These are phyloP conservation scores for Eutolmus rufibarbis DNA, from an alignment of 2,888 invertebrate genomes.

Conservation along the genomic window DNA sequence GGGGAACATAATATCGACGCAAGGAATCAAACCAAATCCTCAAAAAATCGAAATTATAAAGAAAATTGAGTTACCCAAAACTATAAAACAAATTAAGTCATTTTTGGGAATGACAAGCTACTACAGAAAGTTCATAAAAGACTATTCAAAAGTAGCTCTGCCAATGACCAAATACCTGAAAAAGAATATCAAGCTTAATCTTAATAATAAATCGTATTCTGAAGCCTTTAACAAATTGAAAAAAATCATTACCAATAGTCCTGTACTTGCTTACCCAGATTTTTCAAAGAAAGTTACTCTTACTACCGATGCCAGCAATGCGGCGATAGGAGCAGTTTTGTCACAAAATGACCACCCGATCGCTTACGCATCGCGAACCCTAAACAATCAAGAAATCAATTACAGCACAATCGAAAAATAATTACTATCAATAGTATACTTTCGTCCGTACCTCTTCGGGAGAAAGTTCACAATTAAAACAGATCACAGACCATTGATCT, in stretches of 20 bases:
- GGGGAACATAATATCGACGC: constrained; percentile 26
- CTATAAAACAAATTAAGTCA: constrained; percentile 37
- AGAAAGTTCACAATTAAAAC: constrained; percentile 32
- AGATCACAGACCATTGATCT: neutral
- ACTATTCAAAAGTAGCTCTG: constrained; percentile 33
- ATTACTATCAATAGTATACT: neutral
- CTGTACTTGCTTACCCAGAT: constrained; percentile 35
- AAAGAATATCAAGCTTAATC: neutral
- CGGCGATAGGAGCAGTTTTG: constrained; percentile 34
- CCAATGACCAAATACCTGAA: neutral
- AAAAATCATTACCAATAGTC: constrained; percentile 25
- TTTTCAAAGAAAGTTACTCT: constrained; percentile 37
- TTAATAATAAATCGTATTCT: constrained; percentile 49
- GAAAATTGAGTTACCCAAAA: constrained; percentile 27
- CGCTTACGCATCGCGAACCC: constrained; percentile 7
- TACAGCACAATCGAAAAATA: neutral
- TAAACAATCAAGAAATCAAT: neutral
- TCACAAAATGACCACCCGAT: constrained; percentile 28
- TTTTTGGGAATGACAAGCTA: constrained; percentile 42
- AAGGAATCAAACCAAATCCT: constrained; percentile 38
- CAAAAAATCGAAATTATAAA: constrained; percentile 36
- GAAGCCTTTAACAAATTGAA: constrained; percentile 40
- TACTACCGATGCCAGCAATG: constrained; percentile 30
- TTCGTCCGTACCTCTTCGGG: constrained; percentile 29
- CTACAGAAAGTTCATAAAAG: constrained; percentile 40